A percentile compares a stretch with the other conserved stretches of the same genome.
Conservation (phyloP, 2,888 invertebrate genomes). For the Tenthredo distinguenda region DNA sequence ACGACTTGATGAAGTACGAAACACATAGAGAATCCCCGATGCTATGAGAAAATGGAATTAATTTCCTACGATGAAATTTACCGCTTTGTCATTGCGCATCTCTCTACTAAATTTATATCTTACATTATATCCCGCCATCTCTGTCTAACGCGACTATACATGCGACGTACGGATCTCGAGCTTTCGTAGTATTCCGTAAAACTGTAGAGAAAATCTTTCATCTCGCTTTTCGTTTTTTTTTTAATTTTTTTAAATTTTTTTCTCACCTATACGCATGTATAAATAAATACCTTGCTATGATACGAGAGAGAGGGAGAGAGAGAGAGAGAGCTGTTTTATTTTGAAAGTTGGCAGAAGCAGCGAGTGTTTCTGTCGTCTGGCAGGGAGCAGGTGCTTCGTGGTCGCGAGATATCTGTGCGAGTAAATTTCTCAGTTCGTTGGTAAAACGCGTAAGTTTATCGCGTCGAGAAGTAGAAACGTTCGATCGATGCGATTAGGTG, state of each 20-base stretch:
- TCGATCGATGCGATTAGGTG: neutral
- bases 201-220: neutral
- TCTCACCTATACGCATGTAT: neutral
- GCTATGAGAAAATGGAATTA: conserved; percentile 77
- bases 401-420: neutral
- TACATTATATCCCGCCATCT: neutral
- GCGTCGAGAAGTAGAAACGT: neutral
- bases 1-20: conserved; percentile 77
- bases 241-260: neutral
- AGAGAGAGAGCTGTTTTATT: conserved; percentile 6
- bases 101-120: conserved; percentile 13
- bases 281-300: neutral
- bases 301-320: neutral
- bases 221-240: neutral
- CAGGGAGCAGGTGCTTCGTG: conserved; percentile 30
- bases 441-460: conserved; percentile 7
- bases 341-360: conserved; percentile 39
- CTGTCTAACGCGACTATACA: neutral
- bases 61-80: conserved; percentile 76
- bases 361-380: conserved; percentile 40
- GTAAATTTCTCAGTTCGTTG: neutral
- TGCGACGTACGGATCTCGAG: neutral
- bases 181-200: no score
- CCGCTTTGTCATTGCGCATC: conserved; percentile 38
- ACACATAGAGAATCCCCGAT: conserved; percentile 76